Evolutionary conservation across 2,888 invertebrate genomes (phyloP).

Genomic region (Aromia moschata): DNA sequence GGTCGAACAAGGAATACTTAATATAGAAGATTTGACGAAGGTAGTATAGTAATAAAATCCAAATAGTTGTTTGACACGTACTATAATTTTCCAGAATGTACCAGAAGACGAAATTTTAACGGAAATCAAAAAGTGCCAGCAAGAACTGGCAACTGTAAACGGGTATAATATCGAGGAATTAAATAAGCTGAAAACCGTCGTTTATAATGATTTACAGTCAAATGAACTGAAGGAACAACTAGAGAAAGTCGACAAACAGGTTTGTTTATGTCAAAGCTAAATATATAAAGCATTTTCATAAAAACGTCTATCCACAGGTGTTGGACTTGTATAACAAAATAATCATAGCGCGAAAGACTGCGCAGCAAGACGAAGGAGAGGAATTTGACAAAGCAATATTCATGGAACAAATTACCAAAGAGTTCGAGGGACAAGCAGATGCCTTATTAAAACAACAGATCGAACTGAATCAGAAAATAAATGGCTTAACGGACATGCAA

Average conservation of each 20-base stretch:
- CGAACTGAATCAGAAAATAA: constrained; percentile 45
- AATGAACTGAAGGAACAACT: constrained; percentile 59
- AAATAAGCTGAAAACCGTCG: constrained; percentile 54
- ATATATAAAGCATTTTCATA: not conserved
- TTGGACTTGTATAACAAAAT: constrained; percentile 88
- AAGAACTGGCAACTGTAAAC: constrained; percentile 79
- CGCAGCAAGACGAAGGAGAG: constrained; percentile 64
- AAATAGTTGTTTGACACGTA: not conserved
- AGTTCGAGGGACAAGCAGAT: constrained; percentile 56
- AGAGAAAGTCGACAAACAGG: constrained; percentile 59
- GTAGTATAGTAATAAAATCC: constrained; percentile 53
- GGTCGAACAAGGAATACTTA: constrained; percentile 85
- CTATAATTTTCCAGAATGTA: constrained; percentile 53
- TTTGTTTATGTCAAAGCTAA: constrained; percentile 29
- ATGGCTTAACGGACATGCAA: constrained; percentile 45
- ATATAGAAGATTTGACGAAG: constrained; percentile 73
- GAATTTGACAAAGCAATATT: constrained; percentile 50
- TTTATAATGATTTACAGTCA: constrained; percentile 56
- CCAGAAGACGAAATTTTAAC: constrained; percentile 88
- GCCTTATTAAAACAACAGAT: constrained; percentile 56
- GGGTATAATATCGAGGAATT: constrained; percentile 74
- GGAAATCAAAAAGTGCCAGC: constrained; percentile 88
- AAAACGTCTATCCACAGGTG: constrained; percentile 63
- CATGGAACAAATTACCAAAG: constrained; percentile 50
- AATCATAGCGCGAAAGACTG: constrained; percentile 82